Base-by-base conservation (phyloP, 2,797 vertebrate genomes). In the Crenichthys baileyi region DNA sequence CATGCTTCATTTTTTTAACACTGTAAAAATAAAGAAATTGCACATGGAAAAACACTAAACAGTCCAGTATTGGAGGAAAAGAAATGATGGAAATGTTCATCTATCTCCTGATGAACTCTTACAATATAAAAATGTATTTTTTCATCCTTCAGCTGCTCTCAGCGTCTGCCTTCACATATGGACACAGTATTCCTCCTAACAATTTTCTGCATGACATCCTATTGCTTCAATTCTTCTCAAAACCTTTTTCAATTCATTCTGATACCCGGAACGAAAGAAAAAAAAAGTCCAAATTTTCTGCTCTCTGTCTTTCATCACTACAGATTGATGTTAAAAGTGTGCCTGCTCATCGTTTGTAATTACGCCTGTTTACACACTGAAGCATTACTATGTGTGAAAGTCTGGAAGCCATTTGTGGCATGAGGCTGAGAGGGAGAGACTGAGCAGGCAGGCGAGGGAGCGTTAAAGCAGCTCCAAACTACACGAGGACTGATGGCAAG, bases 401-500 rank as follows among this genome's bases (percentile, higher is more conserved):
- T 94, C 92, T 95, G 94, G 92, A 94, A 95, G 89, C 91, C 90
- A 94, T 95, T 95, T 93, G 93, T 94, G 93, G 89, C 92, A 92
- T 91, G 92, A 93, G 90, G 85, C 90, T 70, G 88, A 81, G 89
- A 87, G 85, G 83, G 85, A 89, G 85, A 89, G 89, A 89, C 85
- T 80, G 90, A 83, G 88, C 65, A 68, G 65, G 65, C 65, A 22
- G 73, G 88, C 58, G 84, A 85, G 85, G 46, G 20, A 86, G 89
- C 87, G 90, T 86, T 90, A 93, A 92, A 89, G 65, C 87, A 83
- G 87, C 93, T 91, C 90, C 93, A 93, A 89, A 93, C 90, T 41
- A 89, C 85, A 91, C 86, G 56, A 88, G 80, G 78, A 84, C 84
- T 79, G 88, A 89, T 89, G 85, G 85, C 90, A 74, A 88, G 76